phyloP scores from a whole-genome alignment of 37 sponge, comb jelly and placozoan species.

The Chondrosia reniformis region DNA sequence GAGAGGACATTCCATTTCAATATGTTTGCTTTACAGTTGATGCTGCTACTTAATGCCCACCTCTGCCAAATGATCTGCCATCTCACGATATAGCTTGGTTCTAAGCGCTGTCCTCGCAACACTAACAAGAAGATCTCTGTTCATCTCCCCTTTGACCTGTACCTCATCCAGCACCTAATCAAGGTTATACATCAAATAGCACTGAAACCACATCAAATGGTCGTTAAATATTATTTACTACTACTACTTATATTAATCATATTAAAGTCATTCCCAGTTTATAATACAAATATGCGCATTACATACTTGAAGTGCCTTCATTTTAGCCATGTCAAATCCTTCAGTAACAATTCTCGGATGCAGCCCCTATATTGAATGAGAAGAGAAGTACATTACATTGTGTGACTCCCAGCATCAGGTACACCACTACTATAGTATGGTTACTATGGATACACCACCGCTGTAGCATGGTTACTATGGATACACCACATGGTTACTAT shows the following conservation, averaged over 20 bases:
- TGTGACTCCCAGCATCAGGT: not conserved
- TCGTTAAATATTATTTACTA: no score
- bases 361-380: constrained; percentile 62
- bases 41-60: constrained; percentile 24
- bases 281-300: not conserved
- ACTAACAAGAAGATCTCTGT: constrained; percentile 83
- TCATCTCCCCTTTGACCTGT: constrained; percentile 73
- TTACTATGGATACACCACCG: not conserved
- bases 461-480: no score
- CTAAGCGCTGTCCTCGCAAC: constrained; percentile 95
- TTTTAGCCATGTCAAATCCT: constrained; percentile 92
- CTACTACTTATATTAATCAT: not conserved
- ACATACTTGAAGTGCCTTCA: constrained; percentile 82
- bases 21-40: no score
- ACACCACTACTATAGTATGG: not conserved
- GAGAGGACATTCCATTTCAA: no score
- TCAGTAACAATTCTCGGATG: constrained; percentile 93
- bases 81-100: constrained; percentile 78
- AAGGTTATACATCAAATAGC: not conserved
- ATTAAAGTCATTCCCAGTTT: not conserved
- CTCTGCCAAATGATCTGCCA: constrained; percentile 93
- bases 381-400: not conserved
- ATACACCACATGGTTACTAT: not conserved
- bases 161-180: constrained; percentile 68
- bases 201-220: no score